phyloP scores from a whole-genome alignment of 2,797 vertebrate species.

The Propithecus deckenii region DNA sequence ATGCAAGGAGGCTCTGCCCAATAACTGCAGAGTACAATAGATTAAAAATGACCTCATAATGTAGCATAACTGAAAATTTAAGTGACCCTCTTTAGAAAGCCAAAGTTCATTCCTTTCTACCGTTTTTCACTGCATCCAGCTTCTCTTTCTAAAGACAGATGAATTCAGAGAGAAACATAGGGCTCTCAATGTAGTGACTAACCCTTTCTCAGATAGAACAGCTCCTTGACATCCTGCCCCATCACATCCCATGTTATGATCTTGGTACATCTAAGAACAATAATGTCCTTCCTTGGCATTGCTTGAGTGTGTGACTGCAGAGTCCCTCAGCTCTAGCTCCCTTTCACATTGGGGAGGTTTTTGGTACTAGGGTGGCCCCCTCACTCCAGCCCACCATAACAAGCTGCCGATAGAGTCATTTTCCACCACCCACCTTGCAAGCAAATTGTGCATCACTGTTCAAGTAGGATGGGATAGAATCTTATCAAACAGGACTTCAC shows the following conservation, averaged over 20 bases:
- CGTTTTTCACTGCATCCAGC: not conserved
- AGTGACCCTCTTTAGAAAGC: not conserved
- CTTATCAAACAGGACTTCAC: conserved; percentile 74
- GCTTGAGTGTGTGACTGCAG: not conserved
- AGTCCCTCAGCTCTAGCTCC: not conserved
- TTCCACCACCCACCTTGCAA: not conserved
- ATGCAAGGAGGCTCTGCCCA: not conserved
- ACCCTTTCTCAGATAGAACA: not conserved
- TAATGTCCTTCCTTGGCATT: not conserved
- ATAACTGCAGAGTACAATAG: not conserved
- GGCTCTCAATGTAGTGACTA: not conserved
- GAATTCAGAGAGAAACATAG: not conserved
- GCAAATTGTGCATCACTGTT: conserved; percentile 34
- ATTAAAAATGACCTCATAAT: not conserved
- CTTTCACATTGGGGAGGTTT: not conserved
- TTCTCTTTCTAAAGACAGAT: conserved; percentile 25
- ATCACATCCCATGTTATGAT: not conserved
- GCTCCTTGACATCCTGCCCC: not conserved
- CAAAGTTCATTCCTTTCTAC: not conserved
- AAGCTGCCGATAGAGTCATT: not conserved
- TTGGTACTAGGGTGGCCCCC: not conserved
- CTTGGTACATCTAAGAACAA: not conserved
- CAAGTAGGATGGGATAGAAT: conserved; percentile 46
- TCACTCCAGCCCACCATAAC: not conserved
- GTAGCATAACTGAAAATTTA: not conserved